phyloP scores from a whole-genome alignment of 2,888 invertebrate genomes.

The Eristalis arbustorum region DNA sequence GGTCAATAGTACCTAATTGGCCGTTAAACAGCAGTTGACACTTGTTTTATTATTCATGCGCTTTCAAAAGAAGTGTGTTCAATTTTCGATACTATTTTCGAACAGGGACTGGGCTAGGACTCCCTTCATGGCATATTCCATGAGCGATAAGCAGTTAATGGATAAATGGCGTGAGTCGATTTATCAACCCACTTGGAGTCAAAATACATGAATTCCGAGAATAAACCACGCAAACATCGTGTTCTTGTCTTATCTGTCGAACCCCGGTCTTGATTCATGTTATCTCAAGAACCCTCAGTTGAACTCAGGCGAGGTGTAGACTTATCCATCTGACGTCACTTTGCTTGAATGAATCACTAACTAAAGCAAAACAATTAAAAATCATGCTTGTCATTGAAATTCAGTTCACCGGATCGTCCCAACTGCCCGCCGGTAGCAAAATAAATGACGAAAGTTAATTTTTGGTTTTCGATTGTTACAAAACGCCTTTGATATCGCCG shows the following conservation, averaged over 20 bases:
- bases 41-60: neutral
- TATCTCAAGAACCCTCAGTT: neutral
- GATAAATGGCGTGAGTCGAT: neutral
- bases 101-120: neutral
- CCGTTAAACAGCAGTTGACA: neutral
- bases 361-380: neutral
- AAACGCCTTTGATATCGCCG: conserved; percentile 16
- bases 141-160: neutral
- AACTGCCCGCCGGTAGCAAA: neutral
- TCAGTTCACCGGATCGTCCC: neutral
- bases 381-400: conserved; percentile 7
- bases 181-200: neutral
- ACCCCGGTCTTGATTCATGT: neutral
- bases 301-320: no score
- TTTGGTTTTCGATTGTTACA: neutral
- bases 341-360: neutral
- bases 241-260: neutral
- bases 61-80: neutral
- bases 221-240: neutral
- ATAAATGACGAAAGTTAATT: conserved; percentile 7
- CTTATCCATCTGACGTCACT: neutral
- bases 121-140: neutral
- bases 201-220: neutral
- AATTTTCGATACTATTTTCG: neutral
- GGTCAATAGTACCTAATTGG: neutral